Evolutionary conservation across 92 coral and sea anemone species (phyloP).

Genomic region (Heteractis magnifica): DNA sequence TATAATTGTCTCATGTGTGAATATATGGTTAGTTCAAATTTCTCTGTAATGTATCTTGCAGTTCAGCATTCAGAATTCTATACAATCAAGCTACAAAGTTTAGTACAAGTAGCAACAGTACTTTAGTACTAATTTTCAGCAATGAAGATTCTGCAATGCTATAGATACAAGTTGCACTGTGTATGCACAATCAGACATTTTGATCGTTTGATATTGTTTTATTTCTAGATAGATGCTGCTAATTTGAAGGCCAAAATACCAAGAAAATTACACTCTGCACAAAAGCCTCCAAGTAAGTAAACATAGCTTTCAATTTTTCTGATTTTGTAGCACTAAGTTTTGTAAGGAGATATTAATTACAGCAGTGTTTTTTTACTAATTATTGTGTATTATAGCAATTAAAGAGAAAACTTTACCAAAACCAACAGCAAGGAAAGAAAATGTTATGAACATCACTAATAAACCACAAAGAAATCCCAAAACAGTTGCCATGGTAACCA

Average conservation of each 20-base stretch:
- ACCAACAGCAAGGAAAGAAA: conserved; percentile 3
- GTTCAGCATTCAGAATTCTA: too few relatives aligned
- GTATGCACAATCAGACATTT: too few relatives aligned
- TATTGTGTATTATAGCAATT: neutral
- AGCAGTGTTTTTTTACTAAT: neutral
- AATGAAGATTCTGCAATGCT: too few relatives aligned
- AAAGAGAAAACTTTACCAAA: neutral
- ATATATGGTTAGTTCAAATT: too few relatives aligned
- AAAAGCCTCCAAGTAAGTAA: neutral
- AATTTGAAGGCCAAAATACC: neutral
- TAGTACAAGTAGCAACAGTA: too few relatives aligned
- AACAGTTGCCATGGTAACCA: conserved; percentile 33
- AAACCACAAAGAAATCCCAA: conserved; percentile 14
- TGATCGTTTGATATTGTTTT: neutral
- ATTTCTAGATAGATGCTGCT: neutral
- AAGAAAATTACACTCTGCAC: neutral
- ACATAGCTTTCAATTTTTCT: neutral
- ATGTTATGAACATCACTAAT: neutral
- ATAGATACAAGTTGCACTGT: too few relatives aligned
- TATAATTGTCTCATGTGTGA: too few relatives aligned
- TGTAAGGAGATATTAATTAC: neutral
- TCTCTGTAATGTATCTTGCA: too few relatives aligned
- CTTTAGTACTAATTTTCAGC: too few relatives aligned
- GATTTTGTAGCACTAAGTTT: neutral
- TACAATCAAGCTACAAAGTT: too few relatives aligned